Evolutionary conservation across 2,113 vertebrate species (phyloP).

Genomic region (Montifringilla adamsi): DNA sequence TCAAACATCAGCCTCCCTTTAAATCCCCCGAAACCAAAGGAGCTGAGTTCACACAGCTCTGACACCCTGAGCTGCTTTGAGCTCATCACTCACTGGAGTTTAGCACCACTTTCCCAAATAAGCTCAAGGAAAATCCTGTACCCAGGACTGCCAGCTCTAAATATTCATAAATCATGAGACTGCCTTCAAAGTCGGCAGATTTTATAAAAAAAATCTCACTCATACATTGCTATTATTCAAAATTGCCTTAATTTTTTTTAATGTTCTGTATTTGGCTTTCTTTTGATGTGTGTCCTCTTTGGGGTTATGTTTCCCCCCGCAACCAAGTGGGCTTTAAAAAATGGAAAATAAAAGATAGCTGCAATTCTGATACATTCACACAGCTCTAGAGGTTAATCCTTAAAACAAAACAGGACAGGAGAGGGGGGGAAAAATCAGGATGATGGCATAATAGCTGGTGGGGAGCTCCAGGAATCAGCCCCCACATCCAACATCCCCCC

Average conservation of each 20-base stretch:
- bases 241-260: background rate
- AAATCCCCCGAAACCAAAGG: background rate
- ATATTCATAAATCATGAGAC: conserved; percentile 14
- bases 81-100: background rate
- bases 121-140: background rate
- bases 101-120: background rate
- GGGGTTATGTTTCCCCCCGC: conserved; percentile 1
- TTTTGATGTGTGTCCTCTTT: background rate
- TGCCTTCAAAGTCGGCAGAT: background rate
- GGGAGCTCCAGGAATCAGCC: background rate
- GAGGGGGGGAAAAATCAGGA: background rate
- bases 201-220: background rate
- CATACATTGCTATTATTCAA: background rate
- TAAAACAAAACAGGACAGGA: background rate
- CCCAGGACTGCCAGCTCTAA: conserved; percentile 9
- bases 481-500: background rate
- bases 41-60: accelerated
- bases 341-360: background rate
- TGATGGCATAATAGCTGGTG: background rate
- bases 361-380: background rate
- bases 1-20: background rate
- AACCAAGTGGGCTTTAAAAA: background rate
- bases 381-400: background rate
- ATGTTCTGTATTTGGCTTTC: conserved; percentile 26
- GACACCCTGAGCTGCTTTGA: background rate